These are phyloP conservation scores for Oligia fasciuncula DNA, from an alignment of 2,888 invertebrate species.

Conservation along the genomic window DNA sequence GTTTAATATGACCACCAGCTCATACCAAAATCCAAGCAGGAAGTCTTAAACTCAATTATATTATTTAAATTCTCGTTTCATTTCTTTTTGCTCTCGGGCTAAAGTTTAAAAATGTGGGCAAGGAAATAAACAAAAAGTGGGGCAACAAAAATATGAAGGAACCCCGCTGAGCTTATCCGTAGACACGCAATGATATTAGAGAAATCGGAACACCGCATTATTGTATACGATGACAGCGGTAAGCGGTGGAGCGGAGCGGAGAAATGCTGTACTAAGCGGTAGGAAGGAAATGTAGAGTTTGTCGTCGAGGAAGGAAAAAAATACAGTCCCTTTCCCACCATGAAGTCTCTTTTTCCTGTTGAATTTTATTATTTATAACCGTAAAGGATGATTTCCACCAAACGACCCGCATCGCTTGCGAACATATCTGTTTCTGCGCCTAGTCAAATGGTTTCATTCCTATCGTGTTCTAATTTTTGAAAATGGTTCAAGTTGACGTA, in stretches of 20 bases:
- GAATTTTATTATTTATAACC: too few species aligned
- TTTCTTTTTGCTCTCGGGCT: conserved; percentile 58
- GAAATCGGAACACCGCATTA: conserved; percentile 65
- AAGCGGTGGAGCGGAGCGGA: conserved; percentile 30
- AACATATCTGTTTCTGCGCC: too few species aligned
- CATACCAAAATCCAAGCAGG: conserved; percentile 48
- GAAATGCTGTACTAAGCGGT: conserved; percentile 11
- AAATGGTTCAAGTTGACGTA: too few species aligned
- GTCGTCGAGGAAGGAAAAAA: background rate
- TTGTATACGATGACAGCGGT: conserved; percentile 57
- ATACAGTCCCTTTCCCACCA: background rate
- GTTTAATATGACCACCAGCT: conserved; percentile 34
- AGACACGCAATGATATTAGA: conserved; percentile 68
- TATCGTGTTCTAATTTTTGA: too few species aligned
- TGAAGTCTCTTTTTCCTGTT: background rate
- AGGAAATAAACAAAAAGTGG: conserved; percentile 68
- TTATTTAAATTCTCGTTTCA: conserved; percentile 65
- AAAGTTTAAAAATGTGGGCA: conserved; percentile 63
- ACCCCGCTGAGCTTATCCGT: conserved; percentile 64
- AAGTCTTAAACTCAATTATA: conserved; percentile 64
- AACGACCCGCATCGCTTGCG: too few species aligned
- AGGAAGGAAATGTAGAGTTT: conserved; percentile 30
- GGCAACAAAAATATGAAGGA: conserved; percentile 65
- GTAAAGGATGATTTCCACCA: too few species aligned
- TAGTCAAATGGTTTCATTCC: too few species aligned